phyloP scores from a whole-genome alignment of 2,888 invertebrate species.

The Drosophila bunnanda region DNA sequence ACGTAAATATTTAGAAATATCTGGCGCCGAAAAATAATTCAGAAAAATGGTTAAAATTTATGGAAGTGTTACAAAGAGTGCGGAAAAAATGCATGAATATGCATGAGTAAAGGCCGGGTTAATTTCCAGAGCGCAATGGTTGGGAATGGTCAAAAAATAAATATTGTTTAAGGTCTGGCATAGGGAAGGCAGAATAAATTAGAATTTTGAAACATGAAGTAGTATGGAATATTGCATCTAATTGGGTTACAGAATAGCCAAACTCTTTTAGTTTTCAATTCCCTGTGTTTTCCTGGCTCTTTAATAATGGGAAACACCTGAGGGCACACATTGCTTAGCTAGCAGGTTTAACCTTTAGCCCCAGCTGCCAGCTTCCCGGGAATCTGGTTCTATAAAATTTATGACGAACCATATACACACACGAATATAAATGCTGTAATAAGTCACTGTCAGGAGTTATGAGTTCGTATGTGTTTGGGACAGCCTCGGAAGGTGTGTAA shows the following conservation, averaged over 20 bases:
- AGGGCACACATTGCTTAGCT: conserved; percentile 4
- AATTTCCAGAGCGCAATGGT: not conserved
- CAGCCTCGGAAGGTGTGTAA: conserved; percentile 54
- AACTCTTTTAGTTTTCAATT: not conserved
- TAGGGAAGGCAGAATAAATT: not conserved
- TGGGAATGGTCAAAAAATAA: not conserved
- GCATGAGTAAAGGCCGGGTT: conserved; percentile 3
- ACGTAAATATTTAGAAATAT: conserved; percentile 38
- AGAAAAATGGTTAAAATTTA: conserved; percentile 30
- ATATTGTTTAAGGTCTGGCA: not conserved
- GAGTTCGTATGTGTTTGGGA: conserved; percentile 19
- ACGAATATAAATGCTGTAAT: conserved; percentile 52
- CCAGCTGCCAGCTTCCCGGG: conserved; percentile 26
- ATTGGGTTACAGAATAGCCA: not conserved
- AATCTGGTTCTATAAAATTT: conserved; percentile 62
- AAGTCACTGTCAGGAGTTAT: conserved; percentile 72
- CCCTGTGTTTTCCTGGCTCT: not conserved
- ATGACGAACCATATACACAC: conserved; percentile 49
- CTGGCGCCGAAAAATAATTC: conserved; percentile 14
- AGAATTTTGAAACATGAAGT: not conserved
- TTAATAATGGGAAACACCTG: conserved; percentile 1
- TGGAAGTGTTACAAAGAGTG: conserved; percentile 18
- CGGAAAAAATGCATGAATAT: conserved; percentile 6
- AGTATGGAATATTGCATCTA: not conserved
- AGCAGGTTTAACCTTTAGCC: conserved; percentile 10